phyloP scores from a whole-genome alignment of 2,797 vertebrate genomes.

The Eulemur coronatus region DNA sequence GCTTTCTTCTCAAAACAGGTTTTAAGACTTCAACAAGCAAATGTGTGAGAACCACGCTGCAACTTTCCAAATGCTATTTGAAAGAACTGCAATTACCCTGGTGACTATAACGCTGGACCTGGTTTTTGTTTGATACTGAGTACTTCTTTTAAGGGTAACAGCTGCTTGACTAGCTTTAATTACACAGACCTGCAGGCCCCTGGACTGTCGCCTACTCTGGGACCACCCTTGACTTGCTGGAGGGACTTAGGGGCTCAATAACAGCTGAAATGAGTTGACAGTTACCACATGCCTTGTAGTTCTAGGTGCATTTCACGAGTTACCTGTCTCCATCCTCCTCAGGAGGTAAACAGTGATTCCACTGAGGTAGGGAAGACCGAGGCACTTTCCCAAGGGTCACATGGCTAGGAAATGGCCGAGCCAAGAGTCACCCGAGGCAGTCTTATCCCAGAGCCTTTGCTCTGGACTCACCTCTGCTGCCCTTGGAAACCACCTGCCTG shows the following conservation, averaged over 20 bases:
- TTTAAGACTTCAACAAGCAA: background rate
- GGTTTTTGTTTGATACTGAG: background rate
- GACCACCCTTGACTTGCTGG: background rate
- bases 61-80: background rate
- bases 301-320: background rate
- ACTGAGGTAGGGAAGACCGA: background rate
- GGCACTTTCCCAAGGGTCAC: background rate
- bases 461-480: background rate
- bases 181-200: background rate
- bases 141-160: background rate
- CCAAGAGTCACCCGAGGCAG: background rate
- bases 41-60: background rate
- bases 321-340: background rate
- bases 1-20: background rate
- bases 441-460: background rate
- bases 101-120: too few species aligned
- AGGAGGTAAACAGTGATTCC: background rate
- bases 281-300: background rate
- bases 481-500: background rate
- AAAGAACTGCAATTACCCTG: background rate
- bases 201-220: background rate
- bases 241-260: background rate
- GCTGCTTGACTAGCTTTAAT: background rate
- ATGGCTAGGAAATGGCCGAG: background rate
- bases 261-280: background rate